Conservation (phyloP, 1,140 invertebrate species). For the Lycorma delicatula region DNA sequence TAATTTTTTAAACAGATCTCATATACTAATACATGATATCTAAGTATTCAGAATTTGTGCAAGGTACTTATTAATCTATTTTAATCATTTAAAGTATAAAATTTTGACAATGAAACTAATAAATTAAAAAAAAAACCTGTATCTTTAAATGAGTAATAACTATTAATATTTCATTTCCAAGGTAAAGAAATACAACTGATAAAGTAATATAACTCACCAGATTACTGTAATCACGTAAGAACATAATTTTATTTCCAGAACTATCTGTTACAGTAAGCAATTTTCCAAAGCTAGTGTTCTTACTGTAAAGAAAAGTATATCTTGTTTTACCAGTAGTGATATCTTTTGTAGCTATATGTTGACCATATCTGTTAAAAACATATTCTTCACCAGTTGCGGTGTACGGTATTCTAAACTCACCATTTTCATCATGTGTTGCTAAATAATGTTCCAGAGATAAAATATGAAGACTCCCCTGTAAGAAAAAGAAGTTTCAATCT, state of each 20-base stretch:
- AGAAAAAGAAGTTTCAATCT: conserved; percentile 12
- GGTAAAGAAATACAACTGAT: neutral
- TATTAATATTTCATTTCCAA: neutral
- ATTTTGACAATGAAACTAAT: too few relatives aligned
- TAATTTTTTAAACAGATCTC: too few relatives aligned
- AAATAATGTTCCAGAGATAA: conserved; percentile 83
- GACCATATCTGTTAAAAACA: conserved; percentile 89
- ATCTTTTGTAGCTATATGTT: conserved; percentile 89
- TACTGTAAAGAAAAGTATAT: conserved; percentile 92
- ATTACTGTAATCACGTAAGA: conserved; percentile 82
- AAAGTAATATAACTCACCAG: conserved; percentile 46
- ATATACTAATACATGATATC: too few relatives aligned
- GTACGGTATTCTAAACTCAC: conserved; percentile 88
- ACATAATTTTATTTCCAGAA: conserved; percentile 86
- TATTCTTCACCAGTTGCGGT: conserved; percentile 86
- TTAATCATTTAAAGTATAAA: too few relatives aligned
- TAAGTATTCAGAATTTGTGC: too few relatives aligned
- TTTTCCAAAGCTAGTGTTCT: conserved; percentile 93
- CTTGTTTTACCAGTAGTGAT: conserved; percentile 83
- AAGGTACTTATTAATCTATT: too few relatives aligned
- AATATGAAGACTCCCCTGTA: conserved; percentile 67
- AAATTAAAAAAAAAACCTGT: neutral
- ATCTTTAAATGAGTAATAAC: neutral
- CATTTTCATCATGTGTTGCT: conserved; percentile 78
- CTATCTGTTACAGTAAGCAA: conserved; percentile 86